phyloP scores from a whole-genome alignment of 2,113 vertebrate genomes.

The Cyprinodon variegatus region DNA sequence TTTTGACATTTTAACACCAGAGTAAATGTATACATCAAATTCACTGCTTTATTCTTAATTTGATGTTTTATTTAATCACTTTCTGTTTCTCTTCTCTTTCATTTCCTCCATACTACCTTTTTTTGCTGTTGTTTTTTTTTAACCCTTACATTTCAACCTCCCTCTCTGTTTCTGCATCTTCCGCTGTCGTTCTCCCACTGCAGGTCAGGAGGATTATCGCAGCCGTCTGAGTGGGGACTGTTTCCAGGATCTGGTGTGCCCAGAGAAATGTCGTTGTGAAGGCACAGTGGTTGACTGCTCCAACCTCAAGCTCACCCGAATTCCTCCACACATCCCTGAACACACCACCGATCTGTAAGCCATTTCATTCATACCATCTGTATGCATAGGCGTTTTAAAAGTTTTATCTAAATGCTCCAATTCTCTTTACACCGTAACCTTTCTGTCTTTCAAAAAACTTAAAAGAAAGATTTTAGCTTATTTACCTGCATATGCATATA shows the following conservation, averaged over 20 bases:
- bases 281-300: conserved; percentile 96
- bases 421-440: no score
- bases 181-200: neutral
- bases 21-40: no score
- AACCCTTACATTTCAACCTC: neutral
- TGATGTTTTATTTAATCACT: neutral
- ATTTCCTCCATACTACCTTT: neutral
- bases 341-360: conserved; percentile 95
- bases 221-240: conserved; percentile 91
- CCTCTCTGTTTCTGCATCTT: neutral
- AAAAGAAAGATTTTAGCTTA: neutral
- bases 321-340: conserved; percentile 90
- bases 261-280: conserved; percentile 94
- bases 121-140: conserved; percentile 9
- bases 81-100: neutral
- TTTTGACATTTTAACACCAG: neutral
- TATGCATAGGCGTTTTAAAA: neutral
- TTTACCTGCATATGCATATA: neutral
- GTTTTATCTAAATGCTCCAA: no score
- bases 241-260: conserved; percentile 95
- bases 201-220: conserved; percentile 94
- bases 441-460: neutral
- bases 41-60: neutral
- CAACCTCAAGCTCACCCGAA: conserved; percentile 89
- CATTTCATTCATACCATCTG: neutral